Conservation (phyloP, 2,888 invertebrate species). For the Saturnia japonica region DNA sequence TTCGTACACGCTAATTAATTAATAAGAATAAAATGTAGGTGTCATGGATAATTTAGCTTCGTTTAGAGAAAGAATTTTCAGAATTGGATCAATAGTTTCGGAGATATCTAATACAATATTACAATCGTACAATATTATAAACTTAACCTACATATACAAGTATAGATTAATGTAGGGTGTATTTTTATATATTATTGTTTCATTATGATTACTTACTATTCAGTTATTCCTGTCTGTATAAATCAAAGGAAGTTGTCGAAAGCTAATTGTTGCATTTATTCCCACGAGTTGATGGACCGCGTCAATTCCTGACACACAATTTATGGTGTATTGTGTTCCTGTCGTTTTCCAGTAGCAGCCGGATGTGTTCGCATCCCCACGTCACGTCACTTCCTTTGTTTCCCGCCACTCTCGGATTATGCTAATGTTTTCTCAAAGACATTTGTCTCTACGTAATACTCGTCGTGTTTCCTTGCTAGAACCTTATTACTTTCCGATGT, state of each 20-base stretch:
- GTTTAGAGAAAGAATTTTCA: no score
- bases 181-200: neutral
- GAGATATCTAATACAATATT: no score
- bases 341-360: slow-evolving; percentile 41
- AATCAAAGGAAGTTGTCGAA: slow-evolving; percentile 1
- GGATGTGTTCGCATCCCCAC: slow-evolving; percentile 49
- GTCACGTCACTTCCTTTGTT: slow-evolving; percentile 69
- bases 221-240: neutral
- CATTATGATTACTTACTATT: neutral
- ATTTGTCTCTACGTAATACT: slow-evolving; percentile 75
- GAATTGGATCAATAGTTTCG: no score
- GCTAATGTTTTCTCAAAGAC: slow-evolving; percentile 73
- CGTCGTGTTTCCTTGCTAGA: slow-evolving; percentile 53
- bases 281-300: slow-evolving; percentile 41
- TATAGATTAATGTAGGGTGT: no score
- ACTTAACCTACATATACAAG: no score
- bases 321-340: slow-evolving; percentile 40
- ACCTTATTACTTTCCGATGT: slow-evolving; percentile 67
- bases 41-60: no score
- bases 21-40: no score
- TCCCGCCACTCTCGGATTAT: slow-evolving; percentile 69
- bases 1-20: no score
- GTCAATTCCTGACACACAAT: slow-evolving; percentile 43
- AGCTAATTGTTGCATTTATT: slow-evolving; percentile 2
- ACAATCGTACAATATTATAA: no score